Conservation (phyloP, 2,888 invertebrate species). For the Drosophila limbata region DNA sequence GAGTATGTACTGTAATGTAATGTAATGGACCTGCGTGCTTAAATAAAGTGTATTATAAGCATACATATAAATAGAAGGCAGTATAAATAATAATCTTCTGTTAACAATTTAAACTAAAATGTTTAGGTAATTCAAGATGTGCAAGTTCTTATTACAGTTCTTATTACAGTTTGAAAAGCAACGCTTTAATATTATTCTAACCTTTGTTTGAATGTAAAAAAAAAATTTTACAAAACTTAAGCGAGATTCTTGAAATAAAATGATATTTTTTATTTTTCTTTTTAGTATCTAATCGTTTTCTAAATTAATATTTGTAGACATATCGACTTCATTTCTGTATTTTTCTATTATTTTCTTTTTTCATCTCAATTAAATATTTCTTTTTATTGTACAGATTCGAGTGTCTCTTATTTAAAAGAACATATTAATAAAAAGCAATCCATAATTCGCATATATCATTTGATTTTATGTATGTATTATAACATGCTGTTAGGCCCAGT, state of each 20-base stretch:
- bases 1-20: constrained; percentile 11
- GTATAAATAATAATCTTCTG: neutral
- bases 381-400: neutral
- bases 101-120: too few species aligned
- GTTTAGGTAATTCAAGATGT: too few species aligned
- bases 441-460: constrained; percentile 15
- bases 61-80: neutral
- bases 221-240: too few species aligned
- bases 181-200: too few species aligned
- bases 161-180: too few species aligned
- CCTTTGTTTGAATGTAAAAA: too few species aligned
- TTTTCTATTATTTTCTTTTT: neutral
- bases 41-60: constrained; percentile 17
- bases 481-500: constrained; percentile 7
- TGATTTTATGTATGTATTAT: constrained; percentile 19
- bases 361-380: neutral
- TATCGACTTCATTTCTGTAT: too few species aligned
- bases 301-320: too few species aligned
- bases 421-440: neutral
- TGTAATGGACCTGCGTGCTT: constrained; percentile 37
- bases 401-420: neutral
- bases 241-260: too few species aligned
- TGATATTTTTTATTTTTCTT: too few species aligned
- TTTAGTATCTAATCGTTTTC: too few species aligned
- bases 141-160: too few species aligned